Percentiles rank a stretch among this genome's conserved stretches.
These are phyloP conservation scores for Periophthalmodon schlosseri DNA, from an alignment of 2,113 vertebrate genomes.

Conservation along the genomic window DNA sequence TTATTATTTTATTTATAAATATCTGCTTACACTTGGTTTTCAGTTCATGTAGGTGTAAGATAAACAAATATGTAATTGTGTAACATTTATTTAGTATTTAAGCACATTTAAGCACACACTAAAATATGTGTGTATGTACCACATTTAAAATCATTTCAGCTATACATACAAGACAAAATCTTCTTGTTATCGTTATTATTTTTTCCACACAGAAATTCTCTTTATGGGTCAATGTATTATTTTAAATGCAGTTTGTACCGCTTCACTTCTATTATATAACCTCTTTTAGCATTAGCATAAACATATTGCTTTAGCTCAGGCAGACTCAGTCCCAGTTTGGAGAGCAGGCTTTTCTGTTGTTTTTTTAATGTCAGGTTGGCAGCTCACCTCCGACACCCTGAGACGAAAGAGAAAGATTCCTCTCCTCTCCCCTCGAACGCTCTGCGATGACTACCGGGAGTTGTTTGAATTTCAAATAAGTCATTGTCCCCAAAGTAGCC, in stretches of 20 bases:
- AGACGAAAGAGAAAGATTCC: constrained; percentile 55
- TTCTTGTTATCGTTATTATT: no score
- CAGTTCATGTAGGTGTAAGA: no score
- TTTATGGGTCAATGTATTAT: not conserved
- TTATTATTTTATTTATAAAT: no score
- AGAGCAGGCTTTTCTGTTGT: constrained; percentile 34
- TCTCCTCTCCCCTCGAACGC: constrained; percentile 56
- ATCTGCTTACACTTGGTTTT: not conserved
- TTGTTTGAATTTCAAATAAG: constrained; percentile 74
- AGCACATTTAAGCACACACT: no score
- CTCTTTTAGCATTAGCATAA: constrained; percentile 52
- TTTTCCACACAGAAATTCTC: not conserved
- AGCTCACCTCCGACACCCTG: constrained; percentile 55
- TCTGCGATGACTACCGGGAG: constrained; percentile 41
- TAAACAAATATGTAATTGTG: no score
- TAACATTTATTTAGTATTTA: no score
- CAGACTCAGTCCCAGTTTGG: constrained; percentile 35
- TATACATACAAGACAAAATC: no score
- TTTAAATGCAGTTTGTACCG: not conserved
- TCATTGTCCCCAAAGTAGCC: constrained; percentile 63
- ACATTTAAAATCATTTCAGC: not conserved
- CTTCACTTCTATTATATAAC: not conserved
- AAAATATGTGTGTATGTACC: not conserved
- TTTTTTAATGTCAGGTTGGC: constrained; percentile 56
- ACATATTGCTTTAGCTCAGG: constrained; percentile 56